A percentile compares a stretch with the other conserved stretches of the same genome.
Evolutionary conservation across 2,888 invertebrate genomes (phyloP).

Genomic region (Lathronympha strigana): DNA sequence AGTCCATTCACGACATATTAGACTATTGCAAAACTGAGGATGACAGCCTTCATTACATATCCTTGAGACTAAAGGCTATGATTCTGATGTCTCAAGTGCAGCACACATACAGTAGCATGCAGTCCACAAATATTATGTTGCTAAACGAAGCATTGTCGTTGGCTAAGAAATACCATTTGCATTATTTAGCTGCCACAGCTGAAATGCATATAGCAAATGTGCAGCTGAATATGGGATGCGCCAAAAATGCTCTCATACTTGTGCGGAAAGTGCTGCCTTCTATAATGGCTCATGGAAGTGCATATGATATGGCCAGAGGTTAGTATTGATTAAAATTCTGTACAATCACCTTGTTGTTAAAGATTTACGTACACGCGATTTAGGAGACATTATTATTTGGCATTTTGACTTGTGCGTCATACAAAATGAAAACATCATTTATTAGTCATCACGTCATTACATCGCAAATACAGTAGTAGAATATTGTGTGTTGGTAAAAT

Average conservation of each 20-base stretch:
- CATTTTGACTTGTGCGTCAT: too few relatives aligned
- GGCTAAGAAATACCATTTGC: conserved; percentile 89
- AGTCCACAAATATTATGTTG: conserved; percentile 81
- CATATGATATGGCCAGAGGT: conserved; percentile 91
- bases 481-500: too few relatives aligned
- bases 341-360: too few relatives aligned
- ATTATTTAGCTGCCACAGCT: conserved; percentile 89
- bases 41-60: conserved; percentile 79
- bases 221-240: conserved; percentile 89
- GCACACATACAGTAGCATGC: conserved; percentile 83
- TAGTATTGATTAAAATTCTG: conserved; percentile 34
- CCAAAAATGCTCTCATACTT: conserved; percentile 89
- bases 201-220: conserved; percentile 92
- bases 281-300: conserved; percentile 91
- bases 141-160: conserved; percentile 89
- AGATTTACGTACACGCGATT: too few relatives aligned
- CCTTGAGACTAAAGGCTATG: conserved; percentile 86
- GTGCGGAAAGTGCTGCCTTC: conserved; percentile 88
- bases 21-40: conserved; percentile 81
- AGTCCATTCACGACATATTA: conserved; percentile 78
- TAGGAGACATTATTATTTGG: too few relatives aligned
- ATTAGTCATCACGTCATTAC: too few relatives aligned
- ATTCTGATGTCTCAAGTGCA: conserved; percentile 87
- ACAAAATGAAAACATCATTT: too few relatives aligned
- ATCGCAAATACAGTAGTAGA: too few relatives aligned